Conservation (phyloP, 2,888 invertebrate species). For the Apoda limacodes region DNA sequence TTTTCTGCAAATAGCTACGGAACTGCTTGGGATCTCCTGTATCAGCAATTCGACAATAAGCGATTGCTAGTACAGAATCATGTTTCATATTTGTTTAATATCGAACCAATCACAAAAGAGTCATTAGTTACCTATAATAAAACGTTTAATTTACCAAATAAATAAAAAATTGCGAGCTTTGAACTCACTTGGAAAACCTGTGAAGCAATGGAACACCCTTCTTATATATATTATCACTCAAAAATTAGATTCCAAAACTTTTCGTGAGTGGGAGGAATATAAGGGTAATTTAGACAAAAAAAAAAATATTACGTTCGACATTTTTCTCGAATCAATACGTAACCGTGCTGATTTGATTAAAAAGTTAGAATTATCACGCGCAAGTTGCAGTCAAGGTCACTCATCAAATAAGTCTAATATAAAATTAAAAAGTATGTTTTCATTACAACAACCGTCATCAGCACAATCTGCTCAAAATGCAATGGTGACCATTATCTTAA, state of each 20-base stretch:
- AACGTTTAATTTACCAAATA: slow-evolving; percentile 1
- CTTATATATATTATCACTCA: slow-evolving; percentile 8
- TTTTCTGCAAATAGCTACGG: slow-evolving; percentile 11
- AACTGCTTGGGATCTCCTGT: slow-evolving; percentile 10
- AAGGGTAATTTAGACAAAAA: slow-evolving; percentile 6
- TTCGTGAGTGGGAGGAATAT: slow-evolving; percentile 11
- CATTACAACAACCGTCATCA: no score
- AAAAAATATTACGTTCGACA: background rate
- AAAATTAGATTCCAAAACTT: slow-evolving; percentile 9
- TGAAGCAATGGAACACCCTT: slow-evolving; percentile 6
- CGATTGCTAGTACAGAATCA: slow-evolving; percentile 13
- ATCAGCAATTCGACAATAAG: slow-evolving; percentile 15
- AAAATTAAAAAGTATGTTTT: no score
- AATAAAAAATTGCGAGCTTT: slow-evolving; percentile 9
- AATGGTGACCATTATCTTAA: no score
- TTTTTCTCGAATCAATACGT: no score
- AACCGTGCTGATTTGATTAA: no score
- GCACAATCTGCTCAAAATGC: no score
- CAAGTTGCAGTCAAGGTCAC: no score
- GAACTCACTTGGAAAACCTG: slow-evolving; percentile 8
- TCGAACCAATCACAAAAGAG: slow-evolving; percentile 5
- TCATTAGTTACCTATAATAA: slow-evolving; percentile 4
- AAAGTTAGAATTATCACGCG: no score
- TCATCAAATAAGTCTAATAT: no score
- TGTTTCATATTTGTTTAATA: slow-evolving; percentile 13